Evolutionary conservation across 2,888 invertebrate genomes (phyloP), one percentile per base, ranked within the genome.

Genomic region (Formica aserva): DNA sequence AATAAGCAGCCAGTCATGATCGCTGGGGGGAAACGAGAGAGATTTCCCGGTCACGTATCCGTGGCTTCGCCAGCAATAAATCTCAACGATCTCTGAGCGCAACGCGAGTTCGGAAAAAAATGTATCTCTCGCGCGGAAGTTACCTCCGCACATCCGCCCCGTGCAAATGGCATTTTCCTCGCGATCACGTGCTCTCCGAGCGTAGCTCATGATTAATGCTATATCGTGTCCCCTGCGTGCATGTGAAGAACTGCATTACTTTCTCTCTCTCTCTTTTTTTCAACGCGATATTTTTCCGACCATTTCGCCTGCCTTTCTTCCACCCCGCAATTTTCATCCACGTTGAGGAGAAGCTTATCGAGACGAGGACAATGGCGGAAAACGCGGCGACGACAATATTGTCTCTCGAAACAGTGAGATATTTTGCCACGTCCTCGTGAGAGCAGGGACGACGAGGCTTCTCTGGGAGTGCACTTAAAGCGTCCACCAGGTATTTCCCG

Each of bases 321-420:
- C 22, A 26, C 45, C 26, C 18, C 26, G 78, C 71, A 57, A 80
- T 80, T 80, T 89, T 85, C 65, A 62, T 62, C 72, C 82, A 45
- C 60, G 71, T 29, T 45, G 74, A 76, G 76, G 67, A 77, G 76
- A 67, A 66, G 87, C 82, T 89, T 80, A 87, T 87, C 82, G 76
- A 71, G 85, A 76, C 77, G 78, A 81, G 84, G 85, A 85, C 84
- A 84, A 82, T 83, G 67, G 81, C 45, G 86, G 63, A 57, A 87
- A 87, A 84, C 81, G 85, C 74, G 35, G 83, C 80, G 89, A 83
- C 71, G 82, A 84, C 84, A 90, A 90, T 90, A 90, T 90, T 90
- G 84, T 90, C 86, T 87, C 62, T 86, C 85, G 74, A 84, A 90
- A 86, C 89, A 81, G 60, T 63, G 38, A 62, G 86, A 84, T 84